Evolutionary conservation across 1,140 invertebrate species (phyloP), one percentile per base, ranked within the genome.

Genomic region (Myzus persicae): DNA sequence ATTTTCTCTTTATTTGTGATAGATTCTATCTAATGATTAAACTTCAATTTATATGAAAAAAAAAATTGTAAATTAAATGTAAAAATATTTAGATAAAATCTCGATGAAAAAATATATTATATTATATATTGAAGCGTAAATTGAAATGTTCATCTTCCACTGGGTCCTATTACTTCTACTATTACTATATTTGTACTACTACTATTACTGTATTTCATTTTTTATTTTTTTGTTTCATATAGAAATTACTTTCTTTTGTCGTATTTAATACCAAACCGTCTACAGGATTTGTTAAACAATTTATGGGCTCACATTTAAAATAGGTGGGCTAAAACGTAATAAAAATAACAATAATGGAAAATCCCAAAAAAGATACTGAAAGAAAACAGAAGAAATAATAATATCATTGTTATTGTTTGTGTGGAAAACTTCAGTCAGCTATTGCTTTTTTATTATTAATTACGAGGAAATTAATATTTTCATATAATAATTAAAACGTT

Each of bases 221-320:
- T 38, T n/a, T n/a, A n/a, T n/a, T 31, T 88, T 88, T 88, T 88
- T 36, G 31, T 48, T 40, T 46, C 46, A 31, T 76, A 76, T 9
- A 51, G 38, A 88, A 48, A 88, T 91, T 91, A 76, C 59, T 31
- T 91, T 91, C 36, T 81, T 91, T 81, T 76, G 59, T 91, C 54
- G 90, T 46, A 81, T 91, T 91, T 91, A 81, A 44, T 91, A 42
- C 18, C n/a, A 81, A 44, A 40, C 54, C 67, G 67, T 91, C 90
- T 91, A 48, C 59, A 8, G n/a, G 90, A 81, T 91, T 91, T 91
- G 90, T 91, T 76, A 82, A 91, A 81, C 90, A 91, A 91, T 91
- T 91, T 91, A 91, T 91, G 90, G 42, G 38, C 42, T 81, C 42
- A 91, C 67, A 81, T 91, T 76, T 81, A 91, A 91, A 91, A n/a